Conservation (phyloP, 2,888 invertebrate genomes). For the Danaus chrysippus region DNA sequence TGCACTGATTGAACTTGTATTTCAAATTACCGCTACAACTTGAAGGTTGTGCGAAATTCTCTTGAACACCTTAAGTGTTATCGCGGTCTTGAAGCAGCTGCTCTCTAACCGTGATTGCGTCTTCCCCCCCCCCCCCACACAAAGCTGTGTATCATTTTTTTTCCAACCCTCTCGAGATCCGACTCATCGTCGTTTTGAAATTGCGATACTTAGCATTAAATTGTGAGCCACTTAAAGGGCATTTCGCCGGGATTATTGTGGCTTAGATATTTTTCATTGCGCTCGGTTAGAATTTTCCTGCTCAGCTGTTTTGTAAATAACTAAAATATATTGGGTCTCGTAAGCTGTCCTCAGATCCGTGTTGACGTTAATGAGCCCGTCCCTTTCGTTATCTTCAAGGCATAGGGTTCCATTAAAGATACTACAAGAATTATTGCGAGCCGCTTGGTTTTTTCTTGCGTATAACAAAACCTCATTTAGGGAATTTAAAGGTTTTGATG, state of each 20-base stretch:
- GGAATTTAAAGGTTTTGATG: slow-evolving; percentile 51
- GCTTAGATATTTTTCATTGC: slow-evolving; percentile 56
- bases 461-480: slow-evolving; percentile 48
- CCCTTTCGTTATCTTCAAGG: slow-evolving; percentile 69
- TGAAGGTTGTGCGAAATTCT: slow-evolving; percentile 40
- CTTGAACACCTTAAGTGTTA: slow-evolving; percentile 58
- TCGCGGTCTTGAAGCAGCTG: slow-evolving; percentile 59
- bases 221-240: slow-evolving; percentile 69
- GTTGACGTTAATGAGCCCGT: slow-evolving; percentile 73
- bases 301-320: slow-evolving; percentile 73
- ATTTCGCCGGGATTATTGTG: slow-evolving; percentile 64
- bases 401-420: slow-evolving; percentile 62
- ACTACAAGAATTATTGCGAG: slow-evolving; percentile 56
- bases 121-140: slow-evolving; percentile 38
- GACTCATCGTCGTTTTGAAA: slow-evolving; percentile 63
- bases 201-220: slow-evolving; percentile 76
- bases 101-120: slow-evolving; percentile 67
- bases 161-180: slow-evolving; percentile 57
- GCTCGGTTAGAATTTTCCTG: slow-evolving; percentile 57
- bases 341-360: slow-evolving; percentile 64
- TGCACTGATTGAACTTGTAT: slow-evolving; percentile 40
- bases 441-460: slow-evolving; percentile 38
- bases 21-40: slow-evolving; percentile 41
- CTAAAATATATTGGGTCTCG: slow-evolving; percentile 71
- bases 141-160: slow-evolving; percentile 67